Conservation (phyloP, 2,888 invertebrate species). For the Clusia tigrina region DNA sequence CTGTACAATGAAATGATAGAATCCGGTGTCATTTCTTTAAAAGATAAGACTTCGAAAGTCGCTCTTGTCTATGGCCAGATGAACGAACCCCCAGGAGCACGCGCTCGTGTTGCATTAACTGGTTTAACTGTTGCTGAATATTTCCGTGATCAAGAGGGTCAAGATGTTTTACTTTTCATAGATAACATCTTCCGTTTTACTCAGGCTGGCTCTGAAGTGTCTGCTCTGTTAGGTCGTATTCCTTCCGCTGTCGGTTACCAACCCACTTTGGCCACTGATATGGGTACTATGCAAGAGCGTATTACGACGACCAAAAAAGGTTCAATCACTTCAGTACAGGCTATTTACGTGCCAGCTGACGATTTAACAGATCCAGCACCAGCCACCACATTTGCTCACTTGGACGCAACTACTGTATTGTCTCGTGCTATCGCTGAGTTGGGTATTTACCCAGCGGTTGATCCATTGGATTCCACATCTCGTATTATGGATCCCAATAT, state of each 20-base stretch:
- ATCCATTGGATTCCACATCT: conserved; percentile 91
- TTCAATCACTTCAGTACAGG: conserved; percentile 93
- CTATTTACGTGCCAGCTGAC: conserved; percentile 93
- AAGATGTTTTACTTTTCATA: conserved; percentile 92
- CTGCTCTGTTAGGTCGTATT: conserved; percentile 92
- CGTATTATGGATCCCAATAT: conserved; percentile 94
- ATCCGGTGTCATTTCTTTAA: conserved; percentile 87
- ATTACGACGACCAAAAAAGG: conserved; percentile 94
- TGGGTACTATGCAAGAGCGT: conserved; percentile 96
- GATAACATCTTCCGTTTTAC: conserved; percentile 96
- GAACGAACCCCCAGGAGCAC: conserved; percentile 95
- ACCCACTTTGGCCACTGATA: conserved; percentile 92
- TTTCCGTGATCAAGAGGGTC: conserved; percentile 93
- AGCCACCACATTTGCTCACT: conserved; percentile 93
- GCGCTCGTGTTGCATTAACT: conserved; percentile 90
- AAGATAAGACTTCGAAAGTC: conserved; percentile 83
- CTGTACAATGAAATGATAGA: conserved; percentile 96
- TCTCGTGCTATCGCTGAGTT: conserved; percentile 91
- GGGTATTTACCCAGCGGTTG: conserved; percentile 93
- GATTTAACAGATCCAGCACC: conserved; percentile 96
- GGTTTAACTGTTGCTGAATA: conserved; percentile 92
- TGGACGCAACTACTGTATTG: conserved; percentile 93
- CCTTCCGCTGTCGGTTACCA: conserved; percentile 95
- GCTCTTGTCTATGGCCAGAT: conserved; percentile 94
- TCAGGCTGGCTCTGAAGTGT: conserved; percentile 87